Evolutionary conservation across 2,888 invertebrate species (phyloP), one percentile per base, ranked within the genome.

Genomic region (Cataglyphis altisquamis): DNA sequence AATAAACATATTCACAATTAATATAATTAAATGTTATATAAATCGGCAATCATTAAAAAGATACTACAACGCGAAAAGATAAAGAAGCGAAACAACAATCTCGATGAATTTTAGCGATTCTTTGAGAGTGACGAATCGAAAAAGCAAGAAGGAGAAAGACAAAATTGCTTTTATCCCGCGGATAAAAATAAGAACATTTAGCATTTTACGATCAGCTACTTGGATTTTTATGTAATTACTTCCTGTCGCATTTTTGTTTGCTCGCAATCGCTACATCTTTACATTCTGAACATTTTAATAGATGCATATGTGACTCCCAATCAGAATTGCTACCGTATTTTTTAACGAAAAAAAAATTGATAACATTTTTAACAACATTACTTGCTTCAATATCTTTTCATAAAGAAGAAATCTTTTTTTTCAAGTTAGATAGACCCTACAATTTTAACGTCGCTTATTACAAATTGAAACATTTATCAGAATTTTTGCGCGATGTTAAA

Each of bases 181-280:
- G 36, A 10, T 72, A 12, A 66, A 25, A 80, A 45, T 78, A 78
- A 84, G 73, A 82, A 66, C 82, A 83, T 88, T 87, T 84, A 86
- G 81, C 85, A 74, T 88, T 91, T 91, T 90, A 91, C 89, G 91
- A 89, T 86, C 83, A 75, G 78, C 90, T 88, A 88, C 91, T 91
- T 89, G 89, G 86, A 90, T 88, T 91, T 91, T 90, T 25, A 25
- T 25, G 86, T 84, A 82, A 39, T 86, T 67, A 77, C 75, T 84
- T 77, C 18, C 84, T 67, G 39, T 41, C 66, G 39, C n/a, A 64
- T 48, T 25, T 36, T 55, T 75, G 67, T 82, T 57, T 8, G 6
- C 48, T 75, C 66, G 29, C 55, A 48, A 36, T 41, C 36, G 8
- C 68, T 77, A 57, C 74, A 80, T 85, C 72, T 85, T 75, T 83